Evolutionary conservation across 2,113 vertebrate species (phyloP).

Genomic region (Oncorhynchus tshawytscha): DNA sequence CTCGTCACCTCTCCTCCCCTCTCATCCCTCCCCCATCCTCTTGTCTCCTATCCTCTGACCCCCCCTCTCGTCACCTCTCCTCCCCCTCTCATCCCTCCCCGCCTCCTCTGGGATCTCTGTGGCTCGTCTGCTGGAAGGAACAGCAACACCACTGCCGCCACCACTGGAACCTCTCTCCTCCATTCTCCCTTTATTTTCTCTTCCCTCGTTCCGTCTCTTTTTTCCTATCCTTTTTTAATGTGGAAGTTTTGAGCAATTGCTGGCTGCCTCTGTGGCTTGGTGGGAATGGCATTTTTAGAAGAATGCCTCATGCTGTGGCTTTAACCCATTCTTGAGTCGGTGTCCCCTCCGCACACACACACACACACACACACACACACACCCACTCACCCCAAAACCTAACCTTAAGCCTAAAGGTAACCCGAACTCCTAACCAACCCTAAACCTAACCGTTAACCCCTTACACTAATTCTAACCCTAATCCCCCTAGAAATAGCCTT

Average conservation of each 20-base stretch:
- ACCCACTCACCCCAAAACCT: neutral
- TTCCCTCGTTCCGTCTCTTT: constrained; percentile 2
- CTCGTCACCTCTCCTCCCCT: neutral
- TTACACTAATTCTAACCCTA: no score
- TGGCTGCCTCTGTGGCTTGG: constrained; percentile 75
- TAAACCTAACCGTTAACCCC: no score
- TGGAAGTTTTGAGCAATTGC: constrained; percentile 80
- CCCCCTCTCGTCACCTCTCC: constrained; percentile 13
- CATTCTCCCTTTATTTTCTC: constrained; percentile 27
- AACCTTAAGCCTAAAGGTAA: no score
- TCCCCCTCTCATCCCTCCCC: constrained; percentile 25
- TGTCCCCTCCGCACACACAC: constrained; percentile 15
- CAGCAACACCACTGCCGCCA: constrained; percentile 71
- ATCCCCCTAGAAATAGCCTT: no score
- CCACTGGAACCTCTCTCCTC: constrained; percentile 68
- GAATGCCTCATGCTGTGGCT: constrained; percentile 74
- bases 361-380: constrained; percentile 35
- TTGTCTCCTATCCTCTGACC: constrained; percentile 9
- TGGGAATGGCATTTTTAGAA: constrained; percentile 80
- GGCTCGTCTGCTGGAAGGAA: constrained; percentile 73
- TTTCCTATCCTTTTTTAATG: constrained; percentile 72
- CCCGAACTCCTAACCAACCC: no score
- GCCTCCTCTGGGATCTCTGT: constrained; percentile 66
- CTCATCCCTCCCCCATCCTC: neutral
- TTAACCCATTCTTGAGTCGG: constrained; percentile 71